A percentile compares a stretch with the other conserved stretches of the same genome.
Evolutionary conservation across 2,797 vertebrate genomes (phyloP).

Genomic region (Champsocephalus gunnari): DNA sequence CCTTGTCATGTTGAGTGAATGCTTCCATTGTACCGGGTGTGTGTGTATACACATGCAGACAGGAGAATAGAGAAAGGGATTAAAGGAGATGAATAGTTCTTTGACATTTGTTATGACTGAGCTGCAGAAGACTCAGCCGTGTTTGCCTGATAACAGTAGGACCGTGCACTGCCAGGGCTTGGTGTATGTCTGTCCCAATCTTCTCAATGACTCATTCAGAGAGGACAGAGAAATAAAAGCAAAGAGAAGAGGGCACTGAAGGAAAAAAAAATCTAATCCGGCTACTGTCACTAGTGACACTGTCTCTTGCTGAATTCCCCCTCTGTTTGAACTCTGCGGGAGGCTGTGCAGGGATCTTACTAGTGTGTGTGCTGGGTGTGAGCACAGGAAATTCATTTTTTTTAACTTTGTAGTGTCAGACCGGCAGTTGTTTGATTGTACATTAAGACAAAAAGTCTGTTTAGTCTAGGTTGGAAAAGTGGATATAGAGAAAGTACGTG

Average conservation of each 20-base stretch:
- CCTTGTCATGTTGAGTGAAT: constrained; percentile 41
- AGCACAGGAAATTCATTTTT: constrained; percentile 22
- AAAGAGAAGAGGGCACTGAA: constrained; percentile 15
- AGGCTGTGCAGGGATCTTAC: constrained; percentile 62
- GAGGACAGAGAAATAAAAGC: constrained; percentile 58
- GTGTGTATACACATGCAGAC: constrained; percentile 19
- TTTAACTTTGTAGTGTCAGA: constrained; percentile 21
- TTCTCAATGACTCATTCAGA: constrained; percentile 78
- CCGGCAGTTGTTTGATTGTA: constrained; percentile 25
- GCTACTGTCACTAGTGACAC: constrained; percentile 63
- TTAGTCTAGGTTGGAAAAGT: constrained; percentile 54
- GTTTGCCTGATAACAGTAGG: constrained; percentile 60
- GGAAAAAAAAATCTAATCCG: constrained; percentile 44
- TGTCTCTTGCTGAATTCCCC: constrained; percentile 69
- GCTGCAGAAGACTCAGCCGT: constrained; percentile 37
- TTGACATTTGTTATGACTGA: constrained; percentile 76
- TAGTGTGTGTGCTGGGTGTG: constrained; percentile 21
- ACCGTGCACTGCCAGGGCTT: constrained; percentile 61
- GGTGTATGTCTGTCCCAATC: constrained; percentile 51
- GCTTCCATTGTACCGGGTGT: constrained; percentile 28
- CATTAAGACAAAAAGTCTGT: constrained; percentile 38
- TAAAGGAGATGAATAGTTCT: constrained; percentile 71
- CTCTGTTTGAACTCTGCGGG: constrained; percentile 68
- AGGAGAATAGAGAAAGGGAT: constrained; percentile 53
- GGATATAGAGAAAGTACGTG: constrained; percentile 46